Base-by-base conservation (phyloP, 2,888 invertebrate species). In the Drosophila subsilvestris region DNA sequence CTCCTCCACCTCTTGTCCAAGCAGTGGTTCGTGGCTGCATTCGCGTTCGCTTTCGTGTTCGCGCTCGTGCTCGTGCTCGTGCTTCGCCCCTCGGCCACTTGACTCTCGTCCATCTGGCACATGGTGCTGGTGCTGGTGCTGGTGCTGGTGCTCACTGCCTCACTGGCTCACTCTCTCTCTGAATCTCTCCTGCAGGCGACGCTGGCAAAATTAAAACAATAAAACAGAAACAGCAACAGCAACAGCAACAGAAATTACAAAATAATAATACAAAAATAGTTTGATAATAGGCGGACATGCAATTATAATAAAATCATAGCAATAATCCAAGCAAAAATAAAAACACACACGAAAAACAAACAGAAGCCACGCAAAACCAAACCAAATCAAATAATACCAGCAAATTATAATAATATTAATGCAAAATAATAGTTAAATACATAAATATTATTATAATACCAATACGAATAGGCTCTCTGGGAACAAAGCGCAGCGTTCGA, bases 401-500 rank as follows among this genome's bases (percentile, higher is more conserved):
- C 22, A 20, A 37, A 37, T 42, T 53, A n/a, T 45, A 51, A 18
- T 32, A 43, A 50, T 22, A 60, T 48, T n/a, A n/a, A 48, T 29
- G 22, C 62, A 12, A 37, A 48, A 42, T 20, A 53, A 54, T 43
- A 18, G 25, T 37, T 6, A 25, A 25, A 6, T 25, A 6, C n/a
- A n/a, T n/a, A 25, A 48, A 47, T 48, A 42, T 18, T 51, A 51
- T 18, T 32, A 32, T 32, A 12, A 37, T n/a, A 37, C 1, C 14
- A 37, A 51, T 51, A 20, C 14, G 22, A 73, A 69, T 37, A 63
- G 74, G 74, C 74, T 74, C 74, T 74, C 65, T 74, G 74, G 69
- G 65, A 69, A 63, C 69, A 63, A 74, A 69, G 55, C 65, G 66
- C 71, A 66, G 49, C 66, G 48, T 66, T 71, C 37, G 65, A 51